Evolutionary conservation across 2,113 vertebrate species (phyloP).

Genomic region (Brachionichthys hirsutus): DNA sequence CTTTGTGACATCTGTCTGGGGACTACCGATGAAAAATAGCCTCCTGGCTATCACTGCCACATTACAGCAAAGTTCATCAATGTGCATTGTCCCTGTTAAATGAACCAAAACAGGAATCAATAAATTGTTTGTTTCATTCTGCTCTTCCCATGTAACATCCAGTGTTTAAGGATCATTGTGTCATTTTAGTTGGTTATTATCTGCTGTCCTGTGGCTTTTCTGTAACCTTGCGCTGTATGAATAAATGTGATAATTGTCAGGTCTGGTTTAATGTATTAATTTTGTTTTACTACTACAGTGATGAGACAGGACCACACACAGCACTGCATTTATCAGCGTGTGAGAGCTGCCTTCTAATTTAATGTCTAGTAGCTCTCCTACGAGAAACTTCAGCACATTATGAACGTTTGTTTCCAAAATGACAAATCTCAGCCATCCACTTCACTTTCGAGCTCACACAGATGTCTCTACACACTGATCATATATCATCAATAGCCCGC

Average conservation of each 20-base stretch:
- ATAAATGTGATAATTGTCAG: neutral
- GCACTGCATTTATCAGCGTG: conserved; percentile 38
- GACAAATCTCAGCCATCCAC: conserved; percentile 22
- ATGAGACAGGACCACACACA: conserved; percentile 27
- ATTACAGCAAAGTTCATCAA: too few species aligned
- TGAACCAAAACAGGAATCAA: too few species aligned
- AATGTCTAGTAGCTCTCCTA: conserved; percentile 37
- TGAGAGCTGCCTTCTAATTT: conserved; percentile 43
- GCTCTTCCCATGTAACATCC: too few species aligned
- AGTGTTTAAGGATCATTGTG: neutral
- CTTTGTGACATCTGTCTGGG: too few species aligned
- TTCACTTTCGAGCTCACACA: conserved; percentile 27
- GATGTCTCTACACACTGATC: conserved; percentile 26
- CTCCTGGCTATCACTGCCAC: too few species aligned
- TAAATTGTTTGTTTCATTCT: too few species aligned
- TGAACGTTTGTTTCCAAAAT: conserved; percentile 27
- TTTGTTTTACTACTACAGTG: conserved; percentile 15
- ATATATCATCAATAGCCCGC: conserved; percentile 27
- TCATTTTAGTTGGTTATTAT: too few species aligned
- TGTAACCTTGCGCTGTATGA: too few species aligned
- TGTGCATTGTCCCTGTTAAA: too few species aligned
- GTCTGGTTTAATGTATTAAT: conserved; percentile 9
- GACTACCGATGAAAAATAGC: too few species aligned
- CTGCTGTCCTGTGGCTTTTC: too few species aligned
- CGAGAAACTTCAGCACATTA: conserved; percentile 30